These are phyloP conservation scores for Eugnorisma glareosa DNA, from an alignment of 2,888 invertebrate genomes.

Conservation along the genomic window DNA sequence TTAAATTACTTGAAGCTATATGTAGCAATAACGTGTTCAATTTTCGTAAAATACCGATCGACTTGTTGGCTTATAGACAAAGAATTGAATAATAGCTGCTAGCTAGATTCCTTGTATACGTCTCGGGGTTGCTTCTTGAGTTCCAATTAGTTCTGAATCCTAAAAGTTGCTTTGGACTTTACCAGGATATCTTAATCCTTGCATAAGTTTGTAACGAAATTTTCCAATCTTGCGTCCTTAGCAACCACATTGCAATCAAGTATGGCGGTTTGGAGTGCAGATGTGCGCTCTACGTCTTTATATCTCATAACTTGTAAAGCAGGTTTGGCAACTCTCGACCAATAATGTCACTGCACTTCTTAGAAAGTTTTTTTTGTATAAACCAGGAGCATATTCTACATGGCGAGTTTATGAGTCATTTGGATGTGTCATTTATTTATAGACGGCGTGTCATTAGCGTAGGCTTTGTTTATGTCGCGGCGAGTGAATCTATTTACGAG, in stretches of 20 bases:
- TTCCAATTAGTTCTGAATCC: neutral
- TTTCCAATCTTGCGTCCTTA: slow-evolving; percentile 31
- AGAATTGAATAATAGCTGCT: slow-evolving; percentile 7
- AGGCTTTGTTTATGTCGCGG: slow-evolving; percentile 69
- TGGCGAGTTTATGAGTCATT: slow-evolving; percentile 53
- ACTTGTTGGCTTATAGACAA: slow-evolving; percentile 5
- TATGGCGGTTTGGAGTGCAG: slow-evolving; percentile 38
- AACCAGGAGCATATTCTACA: slow-evolving; percentile 17
- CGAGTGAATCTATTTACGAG: slow-evolving; percentile 71
- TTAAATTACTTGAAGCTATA: slow-evolving; percentile 25
- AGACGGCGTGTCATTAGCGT: slow-evolving; percentile 63
- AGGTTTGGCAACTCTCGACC: slow-evolving; percentile 53
- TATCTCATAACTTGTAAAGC: slow-evolving; percentile 44
- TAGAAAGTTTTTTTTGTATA: slow-evolving; percentile 46
- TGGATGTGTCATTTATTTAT: slow-evolving; percentile 66
- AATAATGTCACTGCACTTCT: slow-evolving; percentile 55
- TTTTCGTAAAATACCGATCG: slow-evolving; percentile 9
- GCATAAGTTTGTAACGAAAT: slow-evolving; percentile 13
- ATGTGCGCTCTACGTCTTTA: slow-evolving; percentile 36
- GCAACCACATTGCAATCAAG: slow-evolving; percentile 40
- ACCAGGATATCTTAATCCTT: neutral
- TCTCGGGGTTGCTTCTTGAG: neutral
- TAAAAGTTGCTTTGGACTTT: slow-evolving; percentile 1
- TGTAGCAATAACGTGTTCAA: slow-evolving; percentile 18
- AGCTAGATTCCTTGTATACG: neutral